phyloP scores from a whole-genome alignment of 92 coral and sea anemone species.

The Palythoa caribaeorum region DNA sequence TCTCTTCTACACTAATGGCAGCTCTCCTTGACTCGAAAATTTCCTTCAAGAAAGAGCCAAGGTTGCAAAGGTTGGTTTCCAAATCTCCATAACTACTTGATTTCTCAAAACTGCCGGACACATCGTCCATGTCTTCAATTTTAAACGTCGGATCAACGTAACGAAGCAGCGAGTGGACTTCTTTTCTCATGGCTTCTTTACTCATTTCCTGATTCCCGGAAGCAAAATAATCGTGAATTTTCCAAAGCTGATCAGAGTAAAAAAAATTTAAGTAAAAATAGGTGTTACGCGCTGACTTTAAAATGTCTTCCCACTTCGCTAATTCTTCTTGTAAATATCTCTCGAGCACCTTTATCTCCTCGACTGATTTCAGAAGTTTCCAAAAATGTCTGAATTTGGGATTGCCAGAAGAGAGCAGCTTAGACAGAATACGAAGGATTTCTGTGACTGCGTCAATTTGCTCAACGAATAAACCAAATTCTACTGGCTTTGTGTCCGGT shows the following conservation, averaged over 20 bases:
- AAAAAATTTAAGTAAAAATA: slow-evolving; percentile 86
- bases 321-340: slow-evolving; percentile 53
- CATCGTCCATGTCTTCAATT: slow-evolving; percentile 52
- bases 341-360: slow-evolving; percentile 57
- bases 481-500: slow-evolving; percentile 44
- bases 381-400: slow-evolving; percentile 66
- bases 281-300: slow-evolving; percentile 57
- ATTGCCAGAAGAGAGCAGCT: slow-evolving; percentile 79
- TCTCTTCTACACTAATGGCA: slow-evolving; percentile 3
- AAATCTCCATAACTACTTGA: slow-evolving; percentile 47
- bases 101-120: slow-evolving; percentile 41
- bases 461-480: slow-evolving; percentile 68
- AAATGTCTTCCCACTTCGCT: slow-evolving; percentile 64
- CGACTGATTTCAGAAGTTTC: slow-evolving; percentile 61
- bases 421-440: slow-evolving; percentile 53
- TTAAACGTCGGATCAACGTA: slow-evolving; percentile 70
- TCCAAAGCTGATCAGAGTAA: slow-evolving; percentile 90
- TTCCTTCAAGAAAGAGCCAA: slow-evolving; percentile 73
- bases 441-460: slow-evolving; percentile 87
- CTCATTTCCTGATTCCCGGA: slow-evolving; percentile 24
- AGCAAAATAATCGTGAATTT: slow-evolving; percentile 59
- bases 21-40: slow-evolving; percentile 61
- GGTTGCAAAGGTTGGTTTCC: slow-evolving; percentile 61
- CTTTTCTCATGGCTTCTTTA: slow-evolving; percentile 13
- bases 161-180: slow-evolving; percentile 68